Conservation (phyloP, 2,113 vertebrate species). For the Gavia stellata region DNA sequence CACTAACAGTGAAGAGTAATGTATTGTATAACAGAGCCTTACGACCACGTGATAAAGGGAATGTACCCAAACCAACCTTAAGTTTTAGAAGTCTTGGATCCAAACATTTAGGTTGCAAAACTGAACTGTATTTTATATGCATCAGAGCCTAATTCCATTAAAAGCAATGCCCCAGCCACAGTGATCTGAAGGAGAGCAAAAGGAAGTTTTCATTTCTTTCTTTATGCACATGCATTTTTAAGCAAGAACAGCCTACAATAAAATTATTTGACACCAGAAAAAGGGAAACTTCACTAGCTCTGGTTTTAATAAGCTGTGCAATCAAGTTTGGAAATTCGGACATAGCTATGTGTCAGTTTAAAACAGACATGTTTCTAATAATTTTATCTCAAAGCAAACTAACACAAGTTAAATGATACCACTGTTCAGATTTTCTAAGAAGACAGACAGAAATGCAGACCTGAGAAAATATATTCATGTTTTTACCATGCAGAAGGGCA, state of each 20-base stretch:
- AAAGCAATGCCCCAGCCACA: not conserved
- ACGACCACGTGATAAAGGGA: not conserved
- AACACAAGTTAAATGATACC: not conserved
- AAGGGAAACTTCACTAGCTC: not conserved
- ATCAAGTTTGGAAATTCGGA: not conserved
- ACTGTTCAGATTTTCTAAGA: not conserved
- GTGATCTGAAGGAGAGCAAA: not conserved
- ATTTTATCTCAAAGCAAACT: not conserved
- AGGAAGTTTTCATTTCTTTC: not conserved
- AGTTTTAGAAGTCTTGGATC: not conserved
- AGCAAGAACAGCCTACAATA: not conserved
- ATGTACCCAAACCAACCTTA: not conserved
- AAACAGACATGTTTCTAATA: not conserved
- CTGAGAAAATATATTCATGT: not conserved
- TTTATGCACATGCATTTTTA: not conserved
- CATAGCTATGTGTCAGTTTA: not conserved
- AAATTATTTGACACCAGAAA: slow-evolving; percentile 4
- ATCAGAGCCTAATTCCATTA: slow-evolving; percentile 46
- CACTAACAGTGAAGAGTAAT: not conserved
- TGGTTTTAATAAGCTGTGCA: not conserved
- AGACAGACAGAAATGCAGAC: not conserved
- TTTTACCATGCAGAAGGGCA: not conserved
- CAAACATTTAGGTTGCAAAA: not conserved
- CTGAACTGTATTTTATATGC: slow-evolving; percentile 4
- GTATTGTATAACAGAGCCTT: not conserved